phyloP scores from a whole-genome alignment of 2,888 invertebrate genomes.

The Cheilosia soror region DNA sequence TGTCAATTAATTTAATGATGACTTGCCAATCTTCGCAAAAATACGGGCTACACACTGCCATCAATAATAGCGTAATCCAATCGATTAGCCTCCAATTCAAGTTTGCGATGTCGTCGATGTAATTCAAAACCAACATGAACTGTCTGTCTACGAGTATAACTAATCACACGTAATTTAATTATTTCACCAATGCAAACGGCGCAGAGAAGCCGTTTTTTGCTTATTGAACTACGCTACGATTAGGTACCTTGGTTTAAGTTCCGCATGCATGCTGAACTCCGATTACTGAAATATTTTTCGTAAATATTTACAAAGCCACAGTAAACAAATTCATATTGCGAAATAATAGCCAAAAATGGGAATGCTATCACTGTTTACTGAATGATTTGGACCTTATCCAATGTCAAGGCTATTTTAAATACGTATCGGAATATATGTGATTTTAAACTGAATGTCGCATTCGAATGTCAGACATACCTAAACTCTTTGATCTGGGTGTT shows the following conservation, averaged over 20 bases:
- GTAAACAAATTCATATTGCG: neutral
- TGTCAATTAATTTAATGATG: neutral
- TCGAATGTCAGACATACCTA: neutral
- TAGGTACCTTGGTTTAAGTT: neutral
- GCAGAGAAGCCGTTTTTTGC: neutral
- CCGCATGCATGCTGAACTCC: constrained; percentile 10
- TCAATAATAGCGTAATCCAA: constrained; percentile 27
- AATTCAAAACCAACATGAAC: constrained; percentile 19
- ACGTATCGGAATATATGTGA: neutral
- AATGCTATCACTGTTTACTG: constrained; percentile 1
- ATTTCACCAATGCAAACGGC: constrained; percentile 22
- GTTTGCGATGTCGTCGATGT: constrained; percentile 30
- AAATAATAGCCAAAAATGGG: constrained; percentile 16
- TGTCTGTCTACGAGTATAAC: neutral
- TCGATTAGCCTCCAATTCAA: constrained; percentile 44
- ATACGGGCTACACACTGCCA: neutral
- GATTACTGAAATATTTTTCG: constrained; percentile 12
- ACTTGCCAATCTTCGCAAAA: neutral
- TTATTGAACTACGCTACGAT: neutral
- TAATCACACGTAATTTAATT: constrained; percentile 47
- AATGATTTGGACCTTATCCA: neutral
- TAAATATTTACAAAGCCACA: constrained; percentile 11
- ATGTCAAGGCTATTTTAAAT: neutral
- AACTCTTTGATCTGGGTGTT: neutral
- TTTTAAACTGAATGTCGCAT: neutral